Base-by-base conservation (phyloP, 2,113 vertebrate species). In the Gopherus flavomarginatus region DNA sequence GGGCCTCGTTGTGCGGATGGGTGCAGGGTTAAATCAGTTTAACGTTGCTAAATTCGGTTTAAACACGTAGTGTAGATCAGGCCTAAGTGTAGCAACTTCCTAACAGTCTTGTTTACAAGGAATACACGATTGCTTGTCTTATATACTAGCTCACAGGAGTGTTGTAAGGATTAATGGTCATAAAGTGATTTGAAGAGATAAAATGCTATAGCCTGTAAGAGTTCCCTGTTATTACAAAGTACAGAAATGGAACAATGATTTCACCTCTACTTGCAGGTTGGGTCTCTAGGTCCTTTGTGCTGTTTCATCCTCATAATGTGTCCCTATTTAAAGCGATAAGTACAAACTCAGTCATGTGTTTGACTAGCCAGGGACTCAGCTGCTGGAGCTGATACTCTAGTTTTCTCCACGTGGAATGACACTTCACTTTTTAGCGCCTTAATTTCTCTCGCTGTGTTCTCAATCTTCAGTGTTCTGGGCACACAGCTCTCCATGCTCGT, bases 261-360 rank as follows among this genome's bases (percentile, higher is more conserved):
- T 77, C 47, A 88, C 89, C 89, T 91, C 86, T 77, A 21, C 65
- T 84, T 92, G 94, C 88, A 81, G 85, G 91, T 93, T 85, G 16
- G 27, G 26, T 81, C 79, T 83, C 91, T 6, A 17, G 69, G 26
- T 57, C 6, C 1, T 83, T 65, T 85, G 2, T 4, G 38, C n/a
- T 87, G 5, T 56, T 53, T 90, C 35, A 65, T 31, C 78, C 11
- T 77, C 72, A 77, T 80, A 44, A 27, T 85, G 80, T 62, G 69
- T 85, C 72, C 6, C 21, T 31, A 31, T 24, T 38, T 24, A 75
- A 57, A 4, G 83, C 62, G 88, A 21, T 35, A 75, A 87, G 57
- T 54, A 93, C 57, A 75, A 83, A 83, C 14, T 14, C 35, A 54
- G n/a, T 53, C 26, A 2, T 7, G 62, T 8, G 3, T 35, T 87